Conservation (phyloP, 1,140 invertebrate species). For the Euborellia annulipes region DNA sequence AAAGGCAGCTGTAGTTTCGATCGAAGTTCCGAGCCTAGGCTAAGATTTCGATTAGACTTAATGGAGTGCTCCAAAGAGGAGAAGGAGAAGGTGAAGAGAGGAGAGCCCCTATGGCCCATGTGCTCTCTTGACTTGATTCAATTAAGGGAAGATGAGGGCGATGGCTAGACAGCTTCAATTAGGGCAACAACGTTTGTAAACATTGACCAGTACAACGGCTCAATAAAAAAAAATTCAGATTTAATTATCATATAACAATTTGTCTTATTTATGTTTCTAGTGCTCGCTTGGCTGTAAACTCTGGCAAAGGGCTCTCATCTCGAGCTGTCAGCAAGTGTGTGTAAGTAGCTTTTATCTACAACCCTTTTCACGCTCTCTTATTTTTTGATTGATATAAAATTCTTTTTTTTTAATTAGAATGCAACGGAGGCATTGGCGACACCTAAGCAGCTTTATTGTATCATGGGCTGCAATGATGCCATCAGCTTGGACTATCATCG, state of each 20-base stretch:
- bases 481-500: constrained; percentile 54
- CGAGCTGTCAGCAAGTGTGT: constrained; percentile 49
- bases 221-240: neutral
- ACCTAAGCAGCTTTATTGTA: constrained; percentile 54
- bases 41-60: too few relatives aligned
- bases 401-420: constrained; percentile 36
- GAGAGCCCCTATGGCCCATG: constrained; percentile 2
- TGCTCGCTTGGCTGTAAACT: constrained; percentile 47
- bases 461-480: constrained; percentile 64
- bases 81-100: neutral
- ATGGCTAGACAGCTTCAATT: too few relatives aligned
- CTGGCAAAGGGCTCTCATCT: constrained; percentile 46
- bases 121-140: neutral
- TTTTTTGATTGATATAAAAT: constrained; percentile 5
- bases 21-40: too few relatives aligned
- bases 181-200: constrained; percentile 3
- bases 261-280: constrained; percentile 33
- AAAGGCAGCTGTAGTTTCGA: too few relatives aligned
- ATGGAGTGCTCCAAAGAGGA: neutral
- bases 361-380: neutral
- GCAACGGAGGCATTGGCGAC: constrained; percentile 44
- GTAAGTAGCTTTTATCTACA: constrained; percentile 35
- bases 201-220: constrained; percentile 1
- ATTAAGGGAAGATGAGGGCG: too few relatives aligned
- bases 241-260: constrained; percentile 1